Conservation (phyloP, 2,113 vertebrate genomes). For the Marcusenius ussheri region DNA sequence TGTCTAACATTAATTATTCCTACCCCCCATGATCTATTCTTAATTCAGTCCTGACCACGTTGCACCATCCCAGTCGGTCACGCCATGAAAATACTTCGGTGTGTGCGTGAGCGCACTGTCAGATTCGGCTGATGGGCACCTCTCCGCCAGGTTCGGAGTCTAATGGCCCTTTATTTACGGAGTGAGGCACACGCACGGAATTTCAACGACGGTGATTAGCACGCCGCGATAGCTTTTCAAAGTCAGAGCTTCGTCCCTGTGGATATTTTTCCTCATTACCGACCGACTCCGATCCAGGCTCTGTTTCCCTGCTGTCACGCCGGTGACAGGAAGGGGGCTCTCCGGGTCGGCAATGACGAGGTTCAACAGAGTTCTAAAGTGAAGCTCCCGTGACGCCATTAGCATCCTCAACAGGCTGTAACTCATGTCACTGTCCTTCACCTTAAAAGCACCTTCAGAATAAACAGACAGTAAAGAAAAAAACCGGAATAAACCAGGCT, state of each 20-base stretch:
- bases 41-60: neutral
- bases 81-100: neutral
- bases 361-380: conserved; percentile 25
- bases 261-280: conserved; percentile 26
- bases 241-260: conserved; percentile 23
- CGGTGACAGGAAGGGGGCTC: conserved; percentile 26
- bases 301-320: conserved; percentile 17
- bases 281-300: neutral
- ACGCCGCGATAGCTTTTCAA: conserved; percentile 23
- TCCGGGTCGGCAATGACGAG: conserved; percentile 27
- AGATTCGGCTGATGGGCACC: neutral
- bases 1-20: conserved; percentile 2
- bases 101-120: neutral
- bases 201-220: conserved; percentile 15
- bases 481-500: neutral
- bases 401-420: conserved; percentile 25
- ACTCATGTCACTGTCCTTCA: conserved; percentile 31
- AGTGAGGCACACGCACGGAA: neutral
- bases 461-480: conserved; percentile 13
- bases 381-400: conserved; percentile 23
- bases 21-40: neutral
- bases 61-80: neutral
- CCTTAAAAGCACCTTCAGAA: conserved; percentile 16
- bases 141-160: neutral
- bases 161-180: neutral